A percentile compares a stretch with the other conserved stretches of the same genome.
These are phyloP conservation scores for Coleophora flavipennella DNA, from an alignment of 2,888 invertebrate species.

Conservation along the genomic window DNA sequence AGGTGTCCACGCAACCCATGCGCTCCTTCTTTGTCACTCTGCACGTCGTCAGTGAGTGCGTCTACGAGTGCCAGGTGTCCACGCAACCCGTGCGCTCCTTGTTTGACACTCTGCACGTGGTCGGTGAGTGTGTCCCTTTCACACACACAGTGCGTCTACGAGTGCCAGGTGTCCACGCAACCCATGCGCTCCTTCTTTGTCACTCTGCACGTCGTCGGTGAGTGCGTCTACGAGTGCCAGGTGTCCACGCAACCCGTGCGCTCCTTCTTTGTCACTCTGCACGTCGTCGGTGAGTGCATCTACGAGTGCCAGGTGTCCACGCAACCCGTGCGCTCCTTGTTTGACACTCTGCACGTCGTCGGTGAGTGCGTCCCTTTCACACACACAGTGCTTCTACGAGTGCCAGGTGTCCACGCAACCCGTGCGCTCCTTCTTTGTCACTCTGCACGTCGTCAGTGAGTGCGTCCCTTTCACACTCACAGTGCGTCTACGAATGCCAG, in stretches of 20 bases:
- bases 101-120: conserved; percentile 90
- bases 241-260: conserved; percentile 93
- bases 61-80: conserved; percentile 96
- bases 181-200: conserved; percentile 92
- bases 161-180: conserved; percentile 95
- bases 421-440: conserved; percentile 89
- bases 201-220: conserved; percentile 89
- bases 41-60: conserved; percentile 91
- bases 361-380: too few relatives aligned
- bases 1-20: conserved; percentile 93
- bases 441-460: conserved; percentile 92
- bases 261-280: conserved; percentile 88
- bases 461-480: too few relatives aligned
- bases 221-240: conserved; percentile 94
- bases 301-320: conserved; percentile 97
- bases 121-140: too few relatives aligned
- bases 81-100: conserved; percentile 92
- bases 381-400: conserved; percentile 92
- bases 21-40: conserved; percentile 90
- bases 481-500: conserved; percentile 94
- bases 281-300: conserved; percentile 89
- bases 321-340: conserved; percentile 90
- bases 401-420: conserved; percentile 96
- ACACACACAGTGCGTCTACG: too few relatives aligned
- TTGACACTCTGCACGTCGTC: conserved; percentile 89